Evolutionary conservation across 1,140 invertebrate species (phyloP), one percentile per base, ranked within the genome.

Genomic region (Drosophila fuyamai): DNA sequence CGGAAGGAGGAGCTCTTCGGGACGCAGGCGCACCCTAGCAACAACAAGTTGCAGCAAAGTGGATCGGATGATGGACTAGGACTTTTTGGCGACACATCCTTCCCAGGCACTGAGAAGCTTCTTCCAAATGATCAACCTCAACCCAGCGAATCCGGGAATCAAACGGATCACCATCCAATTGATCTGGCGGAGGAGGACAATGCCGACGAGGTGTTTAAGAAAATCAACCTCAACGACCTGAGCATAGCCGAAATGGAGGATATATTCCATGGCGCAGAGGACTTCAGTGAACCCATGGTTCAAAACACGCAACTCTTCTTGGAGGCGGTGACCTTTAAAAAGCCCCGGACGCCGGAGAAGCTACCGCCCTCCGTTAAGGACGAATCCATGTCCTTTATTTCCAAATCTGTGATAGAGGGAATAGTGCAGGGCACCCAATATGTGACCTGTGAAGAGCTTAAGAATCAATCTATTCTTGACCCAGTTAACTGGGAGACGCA

Each of bases 351-450:
- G 2, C 75, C 76, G 12, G 75, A 74, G 14, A 51, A 70, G 66
- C 35, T 51, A 3, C 18, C 12, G 23, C 7, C n/a, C 14, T 0
- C n/a, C 8, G n/a, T 32, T 44, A 53, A 32, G 4, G 71, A 77
- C 23, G 73, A 81, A 2, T 73, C 72, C 13, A 81, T 68, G 61
- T 71, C 76, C 2, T 75, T 72, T 23, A 57, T 81, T 60, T 88
- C 83, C 5, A 88, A 79, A 13, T 88, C 83, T 0, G 36, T 88
- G n/a, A 18, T 82, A 1, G 78, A 91, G 9, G 57, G 79, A 23
- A 72, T 76, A 38, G 67, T 92, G 29, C 58, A 67, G n/a, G 91
- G 89, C 38, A 77, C 79, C 0, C 91, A 92, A 40, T 92, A 92
- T 55, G 74, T 74, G 38, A 91, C 84, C 29, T 61, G 59, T 23